Base-by-base conservation (phyloP, 2,113 vertebrate species). In the Amia ocellicauda region DNA sequence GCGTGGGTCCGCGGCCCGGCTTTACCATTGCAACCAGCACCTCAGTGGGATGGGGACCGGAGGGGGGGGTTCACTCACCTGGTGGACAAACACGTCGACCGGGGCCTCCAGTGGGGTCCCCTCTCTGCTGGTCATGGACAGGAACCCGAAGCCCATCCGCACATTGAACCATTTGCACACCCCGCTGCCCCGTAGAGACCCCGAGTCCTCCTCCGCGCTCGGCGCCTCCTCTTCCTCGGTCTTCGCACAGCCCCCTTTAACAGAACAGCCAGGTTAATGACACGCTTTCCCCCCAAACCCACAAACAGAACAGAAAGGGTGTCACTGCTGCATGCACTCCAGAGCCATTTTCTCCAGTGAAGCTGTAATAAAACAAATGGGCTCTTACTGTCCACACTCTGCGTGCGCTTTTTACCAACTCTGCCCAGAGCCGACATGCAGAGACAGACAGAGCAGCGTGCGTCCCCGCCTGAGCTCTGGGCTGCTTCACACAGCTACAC, bases 131-230 rank as follows among this genome's bases (percentile, higher is more conserved):
- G 89, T 98, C 97, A 99, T 98, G 81, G 96, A 95, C 80, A 98
- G 90, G 86, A 98, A 99, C 17, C 97, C 97, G 79, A 99, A 99
- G 54, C 96, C 97, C 96, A 99, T 98, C 77, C 94, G 91, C 69
- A 98, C 94, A 57, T 98, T 99, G 86, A 98, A 98, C 97, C 97
- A 99, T 53, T 98, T 99, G 70, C 97, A 98, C 80, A 93, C 83
- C 43, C 97, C 96, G 55, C 86, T 85, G 29, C 95, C 96, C 49
- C 85, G 86, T 67, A 92, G 84, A 0, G 85, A 80, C 74, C 88
- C 90, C 0, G 87, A 74, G 2, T 81, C 86, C 26, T 86, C 87
- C 22, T 89, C 89, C 0, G 80, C 76, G 23, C 82, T 77, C 72
- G 82, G 90, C 3, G 89, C 88, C 14, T 94, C 94, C 45, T 88